Percentiles rank a stretch among this genome's conserved stretches.
Evolutionary conservation across 2,113 vertebrate species (phyloP).

Genomic region (Hypomesus transpacificus): DNA sequence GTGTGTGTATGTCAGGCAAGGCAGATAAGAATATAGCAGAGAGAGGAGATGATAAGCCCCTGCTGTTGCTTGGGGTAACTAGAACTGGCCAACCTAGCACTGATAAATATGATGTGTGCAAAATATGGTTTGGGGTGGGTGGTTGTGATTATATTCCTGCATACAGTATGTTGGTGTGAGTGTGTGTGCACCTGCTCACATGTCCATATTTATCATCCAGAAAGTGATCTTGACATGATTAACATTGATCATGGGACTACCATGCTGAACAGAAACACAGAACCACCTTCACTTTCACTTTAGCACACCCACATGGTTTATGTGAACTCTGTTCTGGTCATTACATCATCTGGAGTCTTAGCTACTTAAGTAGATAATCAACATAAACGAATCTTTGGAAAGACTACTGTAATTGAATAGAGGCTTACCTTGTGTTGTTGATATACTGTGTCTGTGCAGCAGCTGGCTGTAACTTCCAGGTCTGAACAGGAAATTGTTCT

Average conservation of each 20-base stretch:
- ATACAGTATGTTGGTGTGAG: background rate
- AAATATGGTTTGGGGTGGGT: constrained; percentile 11
- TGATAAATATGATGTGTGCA: constrained; percentile 38
- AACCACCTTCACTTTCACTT: background rate
- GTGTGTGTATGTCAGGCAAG: constrained; percentile 55
- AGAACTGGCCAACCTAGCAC: constrained; percentile 50
- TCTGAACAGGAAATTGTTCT: constrained; percentile 45
- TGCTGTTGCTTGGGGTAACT: constrained; percentile 61
- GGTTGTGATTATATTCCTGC: background rate
- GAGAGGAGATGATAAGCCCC: constrained; percentile 58
- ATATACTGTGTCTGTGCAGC: constrained; percentile 33
- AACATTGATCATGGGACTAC: background rate
- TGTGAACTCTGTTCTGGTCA: background rate
- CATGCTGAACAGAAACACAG: background rate
- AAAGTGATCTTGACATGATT: background rate
- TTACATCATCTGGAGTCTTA: too few species aligned
- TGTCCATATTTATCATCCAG: background rate
- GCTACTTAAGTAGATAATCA: background rate
- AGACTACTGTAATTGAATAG: background rate
- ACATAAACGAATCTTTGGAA: background rate
- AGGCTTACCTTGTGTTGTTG: constrained; percentile 56
- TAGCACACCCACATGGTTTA: background rate
- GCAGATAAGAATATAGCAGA: constrained; percentile 63
- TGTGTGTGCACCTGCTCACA: background rate
- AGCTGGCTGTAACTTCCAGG: constrained; percentile 45